Evolutionary conservation across 2,797 vertebrate species (phyloP), one percentile per base, ranked within the genome.

Genomic region (Mionectes olivaceus): DNA sequence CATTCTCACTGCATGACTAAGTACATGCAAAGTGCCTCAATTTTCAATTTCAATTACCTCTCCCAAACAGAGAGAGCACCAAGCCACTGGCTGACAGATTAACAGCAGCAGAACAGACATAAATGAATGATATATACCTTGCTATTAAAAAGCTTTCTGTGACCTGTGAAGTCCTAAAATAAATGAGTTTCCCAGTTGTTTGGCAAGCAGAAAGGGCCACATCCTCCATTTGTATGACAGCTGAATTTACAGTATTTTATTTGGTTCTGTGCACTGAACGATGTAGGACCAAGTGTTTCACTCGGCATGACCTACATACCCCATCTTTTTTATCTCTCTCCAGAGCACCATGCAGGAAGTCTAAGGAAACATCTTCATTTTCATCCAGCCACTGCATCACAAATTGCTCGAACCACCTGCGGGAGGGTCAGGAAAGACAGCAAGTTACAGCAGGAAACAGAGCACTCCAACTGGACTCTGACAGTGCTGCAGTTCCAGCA

Each of bases 261-360:
- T 87, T 80, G 13, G 16, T 70, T 74, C 35, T 82, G 24, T 57
- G 35, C 56, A 80, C n/a, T 25, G 44, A 73, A 65, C 52, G 13
- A 49, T 46, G 27, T 11, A 60, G 25, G 1, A 2, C 10, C 5
- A 74, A 80, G n/a, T 41, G 5, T 37, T 68, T 18, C 28, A 50
- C 14, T 56, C n/a, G 65, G 19, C 56, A 28, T 46, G 28, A 91
- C 92, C 77, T 47, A 96, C 99, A 95, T 98, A 99, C 99, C 97
- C 99, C 99, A 65, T 99, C 99, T 95, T 99, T 99, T 97, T 99
- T 99, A 97, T 99, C 99, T 95, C 99, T 98, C 97, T 99, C 99
- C 77, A 99, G 97, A 18, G 99, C 99, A 77, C 99, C 99, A 24
- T 98, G 99, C 97, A 99, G 98, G 82, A 99, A 99, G 96, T 99